Conservation (phyloP, 2,113 vertebrate species). For the Chlorodrepanis virens region DNA sequence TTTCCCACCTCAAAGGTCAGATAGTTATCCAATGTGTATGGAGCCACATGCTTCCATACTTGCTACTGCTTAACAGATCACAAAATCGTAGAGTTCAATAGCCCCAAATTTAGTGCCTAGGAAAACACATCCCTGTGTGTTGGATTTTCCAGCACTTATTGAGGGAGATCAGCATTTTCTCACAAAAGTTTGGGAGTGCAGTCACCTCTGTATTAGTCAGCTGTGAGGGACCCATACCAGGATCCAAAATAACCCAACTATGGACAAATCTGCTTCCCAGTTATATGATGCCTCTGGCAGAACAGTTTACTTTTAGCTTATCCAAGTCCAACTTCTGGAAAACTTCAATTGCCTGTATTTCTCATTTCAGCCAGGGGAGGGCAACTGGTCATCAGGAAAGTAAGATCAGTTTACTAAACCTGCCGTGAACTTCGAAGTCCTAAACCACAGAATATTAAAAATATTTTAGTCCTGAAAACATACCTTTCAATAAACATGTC, state of each 20-base stretch:
- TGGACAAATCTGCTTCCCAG: neutral
- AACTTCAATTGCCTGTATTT: neutral
- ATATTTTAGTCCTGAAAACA: neutral
- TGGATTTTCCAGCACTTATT: neutral
- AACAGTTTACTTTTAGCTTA: neutral
- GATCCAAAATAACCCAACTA: neutral
- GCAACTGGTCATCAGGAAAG: neutral
- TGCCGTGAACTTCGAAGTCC: neutral
- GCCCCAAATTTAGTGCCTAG: neutral
- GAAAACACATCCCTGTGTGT: neutral
- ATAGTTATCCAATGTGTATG: fast-evolving
- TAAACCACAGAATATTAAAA: neutral
- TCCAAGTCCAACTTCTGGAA: neutral
- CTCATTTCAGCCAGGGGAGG: conserved; percentile 22
- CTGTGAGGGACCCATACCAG: neutral
- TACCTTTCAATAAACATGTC: neutral
- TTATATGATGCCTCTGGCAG: neutral
- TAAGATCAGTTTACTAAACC: neutral
- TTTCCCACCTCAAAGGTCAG: neutral
- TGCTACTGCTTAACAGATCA: neutral
- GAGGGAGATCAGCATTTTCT: neutral
- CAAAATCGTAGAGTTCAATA: neutral
- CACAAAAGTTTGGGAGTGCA: neutral
- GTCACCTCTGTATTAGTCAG: neutral
- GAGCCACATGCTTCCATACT: neutral